phyloP scores from a whole-genome alignment of 2,113 vertebrate genomes.

The Scomber colias region DNA sequence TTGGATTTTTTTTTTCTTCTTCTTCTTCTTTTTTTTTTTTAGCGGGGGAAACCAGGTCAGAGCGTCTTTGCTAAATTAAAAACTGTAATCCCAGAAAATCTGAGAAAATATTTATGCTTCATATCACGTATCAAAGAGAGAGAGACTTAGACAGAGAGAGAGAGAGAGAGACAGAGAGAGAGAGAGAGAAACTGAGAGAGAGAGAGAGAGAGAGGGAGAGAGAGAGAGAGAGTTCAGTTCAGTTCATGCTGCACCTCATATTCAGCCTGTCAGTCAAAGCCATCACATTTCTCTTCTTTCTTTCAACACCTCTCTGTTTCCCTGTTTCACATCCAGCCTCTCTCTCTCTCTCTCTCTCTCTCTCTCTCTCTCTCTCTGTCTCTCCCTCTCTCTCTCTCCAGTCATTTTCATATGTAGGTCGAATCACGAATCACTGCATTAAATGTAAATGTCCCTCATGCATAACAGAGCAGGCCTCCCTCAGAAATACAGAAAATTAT shows the following conservation, averaged over 20 bases:
- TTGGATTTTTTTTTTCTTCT: background rate
- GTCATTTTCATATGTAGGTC: constrained; percentile 43
- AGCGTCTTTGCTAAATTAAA: constrained; percentile 31
- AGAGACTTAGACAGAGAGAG: no score
- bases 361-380: background rate
- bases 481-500: constrained; percentile 28
- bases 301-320: background rate
- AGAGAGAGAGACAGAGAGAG: no score
- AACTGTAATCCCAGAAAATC: constrained; percentile 28
- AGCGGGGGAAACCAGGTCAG: constrained; percentile 4
- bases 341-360: background rate
- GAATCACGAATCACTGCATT: constrained; percentile 7
- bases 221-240: background rate
- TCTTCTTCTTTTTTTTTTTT: background rate
- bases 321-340: background rate
- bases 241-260: constrained; percentile 21
- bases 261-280: constrained; percentile 22
- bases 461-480: constrained; percentile 37
- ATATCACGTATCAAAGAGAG: constrained; percentile 4
- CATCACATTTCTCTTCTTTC: background rate
- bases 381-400: background rate
- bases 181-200: no score
- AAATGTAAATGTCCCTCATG: constrained; percentile 64
- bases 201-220: no score
- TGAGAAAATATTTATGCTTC: constrained; percentile 31